A percentile compares a stretch with the other conserved stretches of the same genome.
Evolutionary conservation across 2,888 invertebrate genomes (phyloP).

Genomic region (Notocelia uddmanniana): DNA sequence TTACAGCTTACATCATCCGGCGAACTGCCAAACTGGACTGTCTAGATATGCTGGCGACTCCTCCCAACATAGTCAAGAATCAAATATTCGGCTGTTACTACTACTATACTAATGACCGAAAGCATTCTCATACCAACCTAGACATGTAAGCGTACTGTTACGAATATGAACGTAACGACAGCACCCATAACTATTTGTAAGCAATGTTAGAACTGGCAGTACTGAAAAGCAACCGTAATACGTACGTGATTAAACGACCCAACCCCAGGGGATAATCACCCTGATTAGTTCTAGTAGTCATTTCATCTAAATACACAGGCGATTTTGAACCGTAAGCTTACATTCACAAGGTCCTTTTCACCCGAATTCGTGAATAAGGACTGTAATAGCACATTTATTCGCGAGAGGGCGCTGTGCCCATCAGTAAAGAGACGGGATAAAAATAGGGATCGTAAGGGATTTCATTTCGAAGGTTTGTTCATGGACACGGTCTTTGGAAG

Average conservation of each 20-base stretch:
- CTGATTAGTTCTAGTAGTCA: conserved; percentile 38
- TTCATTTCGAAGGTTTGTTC: conserved; percentile 18
- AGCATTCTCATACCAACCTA: not conserved
- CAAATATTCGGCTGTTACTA: no score
- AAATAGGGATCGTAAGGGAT: conserved; percentile 24
- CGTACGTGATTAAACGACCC: conserved; percentile 24
- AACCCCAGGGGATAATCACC: conserved; percentile 40
- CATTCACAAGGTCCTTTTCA: not conserved
- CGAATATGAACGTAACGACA: not conserved
- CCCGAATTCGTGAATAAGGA: not conserved
- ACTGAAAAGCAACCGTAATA: conserved; percentile 26
- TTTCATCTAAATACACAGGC: conserved; percentile 2
- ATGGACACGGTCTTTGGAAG: conserved; percentile 11
- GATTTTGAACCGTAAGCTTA: not conserved
- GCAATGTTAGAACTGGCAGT: conserved; percentile 2
- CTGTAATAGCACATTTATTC: conserved; percentile 29
- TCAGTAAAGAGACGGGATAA: conserved; percentile 21
- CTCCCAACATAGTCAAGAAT: no score
- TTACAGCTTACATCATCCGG: no score
- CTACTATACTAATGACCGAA: not conserved
- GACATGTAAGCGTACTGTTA: not conserved
- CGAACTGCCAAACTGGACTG: no score
- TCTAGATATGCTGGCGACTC: no score
- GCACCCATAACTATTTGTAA: conserved; percentile 21
- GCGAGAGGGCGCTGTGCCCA: conserved; percentile 9